phyloP scores from a whole-genome alignment of 2,797 vertebrate genomes.

The Meda fulgida region DNA sequence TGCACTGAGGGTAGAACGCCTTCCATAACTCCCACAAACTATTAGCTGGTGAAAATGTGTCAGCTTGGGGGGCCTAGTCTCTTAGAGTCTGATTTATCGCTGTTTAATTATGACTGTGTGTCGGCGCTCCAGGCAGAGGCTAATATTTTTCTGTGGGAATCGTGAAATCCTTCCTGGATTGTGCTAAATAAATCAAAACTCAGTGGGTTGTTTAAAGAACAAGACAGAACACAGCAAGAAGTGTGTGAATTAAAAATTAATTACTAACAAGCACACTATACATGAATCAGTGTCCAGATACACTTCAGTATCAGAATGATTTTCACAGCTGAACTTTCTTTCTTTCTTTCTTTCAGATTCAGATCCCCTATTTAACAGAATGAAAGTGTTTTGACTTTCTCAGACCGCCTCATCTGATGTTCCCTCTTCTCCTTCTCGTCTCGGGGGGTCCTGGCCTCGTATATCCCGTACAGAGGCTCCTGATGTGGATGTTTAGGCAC shows the following conservation, averaged over 20 bases:
- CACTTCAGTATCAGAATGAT: neutral
- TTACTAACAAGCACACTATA: constrained; percentile 33
- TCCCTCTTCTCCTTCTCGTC: constrained; percentile 52
- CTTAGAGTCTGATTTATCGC: constrained; percentile 47
- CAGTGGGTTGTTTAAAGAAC: neutral
- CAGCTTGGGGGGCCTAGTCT: neutral
- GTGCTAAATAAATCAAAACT: constrained; percentile 65
- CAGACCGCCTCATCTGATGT: constrained; percentile 37
- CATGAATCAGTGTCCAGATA: neutral
- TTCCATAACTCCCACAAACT: neutral
- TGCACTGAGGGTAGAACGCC: neutral
- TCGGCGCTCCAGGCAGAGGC: constrained; percentile 58
- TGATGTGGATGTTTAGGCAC: constrained; percentile 75
- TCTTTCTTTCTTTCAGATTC: neutral
- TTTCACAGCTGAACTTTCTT: neutral
- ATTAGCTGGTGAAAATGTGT: constrained; percentile 1
- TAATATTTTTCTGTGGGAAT: constrained; percentile 63
- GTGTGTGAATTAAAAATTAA: constrained; percentile 58
- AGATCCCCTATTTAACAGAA: neutral
- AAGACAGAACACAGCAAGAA: constrained; percentile 50
- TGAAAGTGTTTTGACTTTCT: neutral
- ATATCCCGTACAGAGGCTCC: constrained; percentile 63
- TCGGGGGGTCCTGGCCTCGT: constrained; percentile 63
- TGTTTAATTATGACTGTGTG: constrained; percentile 63
- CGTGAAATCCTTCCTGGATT: constrained; percentile 54